Evolutionary conservation across 92 coral and sea anemone species (phyloP).

Genomic region (Plumapathes pennacea): DNA sequence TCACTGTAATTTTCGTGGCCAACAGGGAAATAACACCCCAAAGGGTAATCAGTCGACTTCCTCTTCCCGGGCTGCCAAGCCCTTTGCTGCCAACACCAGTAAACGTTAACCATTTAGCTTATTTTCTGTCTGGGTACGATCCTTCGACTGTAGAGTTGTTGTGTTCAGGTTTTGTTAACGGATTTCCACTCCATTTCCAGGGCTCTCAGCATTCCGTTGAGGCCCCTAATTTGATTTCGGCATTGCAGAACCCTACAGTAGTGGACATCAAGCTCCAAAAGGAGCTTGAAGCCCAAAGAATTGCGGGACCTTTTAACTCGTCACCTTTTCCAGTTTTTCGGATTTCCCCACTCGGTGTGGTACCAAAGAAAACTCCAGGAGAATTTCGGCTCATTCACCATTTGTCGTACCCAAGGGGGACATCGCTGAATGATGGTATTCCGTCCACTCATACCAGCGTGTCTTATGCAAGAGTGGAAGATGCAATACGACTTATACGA

Average conservation of each 20-base stretch:
- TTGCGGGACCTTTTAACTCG: conserved; percentile 31
- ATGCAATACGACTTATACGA: conserved; percentile 8
- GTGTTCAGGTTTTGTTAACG: conserved; percentile 6
- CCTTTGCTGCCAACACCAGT: conserved; percentile 17
- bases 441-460: conserved; percentile 7
- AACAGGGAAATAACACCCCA: no score
- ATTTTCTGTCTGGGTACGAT: conserved; percentile 1
- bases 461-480: conserved; percentile 5
- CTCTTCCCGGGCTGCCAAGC: conserved; percentile 4
- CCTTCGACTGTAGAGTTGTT: neutral
- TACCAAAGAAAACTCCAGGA: conserved; percentile 34
- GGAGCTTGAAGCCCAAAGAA: conserved; percentile 26
- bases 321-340: conserved; percentile 21
- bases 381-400: conserved; percentile 43
- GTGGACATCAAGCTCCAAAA: conserved; percentile 27
- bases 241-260: neutral
- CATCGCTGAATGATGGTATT: conserved; percentile 43
- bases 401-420: conserved; percentile 24
- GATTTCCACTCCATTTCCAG: conserved; percentile 20
- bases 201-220: neutral
- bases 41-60: no score
- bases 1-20: conserved; percentile 22
- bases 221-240: conserved; percentile 17
- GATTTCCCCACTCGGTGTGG: conserved; percentile 20
- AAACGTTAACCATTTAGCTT: conserved; percentile 11